A percentile compares a stretch with the other conserved stretches of the same genome.
Conservation (phyloP, 2,888 invertebrate genomes). For the Lepidocyrtinus sp. region DNA sequence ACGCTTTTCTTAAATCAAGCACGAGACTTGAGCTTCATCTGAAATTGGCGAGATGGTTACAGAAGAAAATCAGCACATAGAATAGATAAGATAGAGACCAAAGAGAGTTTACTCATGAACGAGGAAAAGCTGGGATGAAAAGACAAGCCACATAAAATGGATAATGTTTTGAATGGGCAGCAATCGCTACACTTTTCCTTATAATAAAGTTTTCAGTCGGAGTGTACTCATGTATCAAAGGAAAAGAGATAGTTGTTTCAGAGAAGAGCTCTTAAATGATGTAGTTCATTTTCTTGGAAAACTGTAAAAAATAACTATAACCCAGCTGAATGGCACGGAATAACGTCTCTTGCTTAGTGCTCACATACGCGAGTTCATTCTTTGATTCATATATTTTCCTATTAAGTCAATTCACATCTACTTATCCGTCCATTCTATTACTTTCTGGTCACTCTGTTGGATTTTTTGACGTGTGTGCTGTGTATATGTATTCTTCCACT, state of each 20-base stretch:
- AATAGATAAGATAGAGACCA: not conserved
- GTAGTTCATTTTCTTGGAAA: not conserved
- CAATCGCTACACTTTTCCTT: not conserved
- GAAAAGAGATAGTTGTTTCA: not conserved
- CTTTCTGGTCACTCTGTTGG: slow-evolving; percentile 16
- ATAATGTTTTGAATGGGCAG: slow-evolving; percentile 9
- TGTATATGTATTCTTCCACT: not conserved
- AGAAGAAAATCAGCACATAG: not conserved
- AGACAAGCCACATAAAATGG: slow-evolving; percentile 3
- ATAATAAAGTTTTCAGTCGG: not conserved
- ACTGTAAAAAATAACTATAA: not conserved
- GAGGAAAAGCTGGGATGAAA: slow-evolving; percentile 4
- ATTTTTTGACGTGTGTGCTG: not conserved
- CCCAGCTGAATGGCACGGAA: no score
- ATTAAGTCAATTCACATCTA: not conserved
- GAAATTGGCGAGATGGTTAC: slow-evolving; percentile 1
- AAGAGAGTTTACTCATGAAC: not conserved
- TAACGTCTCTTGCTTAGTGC: slow-evolving; percentile 45
- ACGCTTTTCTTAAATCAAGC: not conserved
- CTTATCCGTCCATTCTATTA: slow-evolving; percentile 23
- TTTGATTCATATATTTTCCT: not conserved
- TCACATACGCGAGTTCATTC: slow-evolving; percentile 17
- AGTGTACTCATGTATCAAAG: not conserved
- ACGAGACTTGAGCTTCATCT: not conserved
- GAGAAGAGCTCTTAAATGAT: not conserved